Evolutionary conservation across 2,888 invertebrate species (phyloP), one percentile per base, ranked within the genome.

Genomic region (Parnassius apollo): DNA sequence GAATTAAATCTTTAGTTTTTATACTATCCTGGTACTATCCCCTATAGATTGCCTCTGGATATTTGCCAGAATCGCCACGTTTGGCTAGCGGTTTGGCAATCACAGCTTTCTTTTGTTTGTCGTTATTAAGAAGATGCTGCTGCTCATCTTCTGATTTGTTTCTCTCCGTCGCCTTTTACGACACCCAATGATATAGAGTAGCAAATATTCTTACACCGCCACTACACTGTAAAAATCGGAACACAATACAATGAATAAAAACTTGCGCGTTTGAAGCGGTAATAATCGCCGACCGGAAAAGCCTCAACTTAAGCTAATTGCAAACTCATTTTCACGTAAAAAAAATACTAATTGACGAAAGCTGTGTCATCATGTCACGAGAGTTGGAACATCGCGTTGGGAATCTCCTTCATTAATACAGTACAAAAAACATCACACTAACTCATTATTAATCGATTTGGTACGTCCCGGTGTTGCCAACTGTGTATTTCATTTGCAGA

Each of bases 261-360:
- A 66, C 45, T 54, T 57, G 57, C 65, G 59, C 67, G 60, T 67
- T 66, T 61, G 65, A 66, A 64, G 66, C 61, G 59, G 64, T 65
- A 65, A 69, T 67, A 69, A 72, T 69, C 69, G 72, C 67, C 66
- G 68, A 73, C 78, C 81, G 86, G 87, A 88, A 88, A 90, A 86
- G 84, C 83, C 86, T 80, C 76, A 74, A 70, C 71, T 80, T 73
- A 76, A 72, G 68, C 75, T 79, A 80, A 82, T 85, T 80, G 78
- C 71, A 75, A 80, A 73, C 75, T 73, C 66, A 76, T 77, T 77
- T 80, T 73, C 72, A 70, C 73, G 74, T 72, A 80, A 83, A 84
- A 83, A 84, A 81, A 35, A 73, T 60, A 60, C 67, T 70, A 71
- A 74, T 77, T 73, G 78, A 82, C 79, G 78, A 84, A 84, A 83